Evolutionary conservation across 2,888 invertebrate genomes (phyloP).

Genomic region (Patella caerulea): DNA sequence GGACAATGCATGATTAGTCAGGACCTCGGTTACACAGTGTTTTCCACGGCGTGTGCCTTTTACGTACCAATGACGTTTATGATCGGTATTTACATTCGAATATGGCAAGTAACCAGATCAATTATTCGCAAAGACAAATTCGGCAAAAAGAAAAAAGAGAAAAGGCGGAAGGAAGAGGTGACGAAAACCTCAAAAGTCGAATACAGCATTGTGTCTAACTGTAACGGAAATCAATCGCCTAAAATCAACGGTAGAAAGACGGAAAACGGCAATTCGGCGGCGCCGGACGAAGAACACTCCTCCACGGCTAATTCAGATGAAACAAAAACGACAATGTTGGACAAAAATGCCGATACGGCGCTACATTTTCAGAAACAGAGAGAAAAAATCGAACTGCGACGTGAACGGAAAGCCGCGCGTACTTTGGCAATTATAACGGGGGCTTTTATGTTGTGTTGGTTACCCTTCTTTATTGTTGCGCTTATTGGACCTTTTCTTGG

Average conservation of each 20-base stretch:
- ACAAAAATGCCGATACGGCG: slow-evolving; percentile 38
- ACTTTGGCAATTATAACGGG: slow-evolving; percentile 83
- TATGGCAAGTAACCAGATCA: slow-evolving; percentile 90
- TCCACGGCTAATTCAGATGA: slow-evolving; percentile 34
- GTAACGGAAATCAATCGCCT: slow-evolving; percentile 27
- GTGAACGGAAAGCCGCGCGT: slow-evolving; percentile 71
- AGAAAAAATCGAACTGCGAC: slow-evolving; percentile 69
- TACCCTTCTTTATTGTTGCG: slow-evolving; percentile 95
- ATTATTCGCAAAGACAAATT: slow-evolving; percentile 79
- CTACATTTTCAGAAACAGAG: slow-evolving; percentile 45
- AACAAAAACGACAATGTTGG: slow-evolving; percentile 39
- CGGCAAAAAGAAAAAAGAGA: slow-evolving; percentile 38
- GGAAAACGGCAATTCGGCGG: slow-evolving; percentile 30
- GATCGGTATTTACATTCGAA: slow-evolving; percentile 96
- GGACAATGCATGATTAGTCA: slow-evolving; percentile 91
- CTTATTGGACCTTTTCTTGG: slow-evolving; percentile 87
- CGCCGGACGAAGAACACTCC: slow-evolving; percentile 28
- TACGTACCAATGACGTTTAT: slow-evolving; percentile 96
- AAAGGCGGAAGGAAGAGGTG: slow-evolving; percentile 25
- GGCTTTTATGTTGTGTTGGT: slow-evolving; percentile 91
- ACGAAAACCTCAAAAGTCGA: slow-evolving; percentile 39
- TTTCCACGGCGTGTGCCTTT: slow-evolving; percentile 97
- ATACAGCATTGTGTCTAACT: slow-evolving; percentile 35
- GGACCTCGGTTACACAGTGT: slow-evolving; percentile 88
- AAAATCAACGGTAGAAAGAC: slow-evolving; percentile 6